phyloP scores from a whole-genome alignment of 2,113 vertebrate genomes.

The Nettapus auritus region DNA sequence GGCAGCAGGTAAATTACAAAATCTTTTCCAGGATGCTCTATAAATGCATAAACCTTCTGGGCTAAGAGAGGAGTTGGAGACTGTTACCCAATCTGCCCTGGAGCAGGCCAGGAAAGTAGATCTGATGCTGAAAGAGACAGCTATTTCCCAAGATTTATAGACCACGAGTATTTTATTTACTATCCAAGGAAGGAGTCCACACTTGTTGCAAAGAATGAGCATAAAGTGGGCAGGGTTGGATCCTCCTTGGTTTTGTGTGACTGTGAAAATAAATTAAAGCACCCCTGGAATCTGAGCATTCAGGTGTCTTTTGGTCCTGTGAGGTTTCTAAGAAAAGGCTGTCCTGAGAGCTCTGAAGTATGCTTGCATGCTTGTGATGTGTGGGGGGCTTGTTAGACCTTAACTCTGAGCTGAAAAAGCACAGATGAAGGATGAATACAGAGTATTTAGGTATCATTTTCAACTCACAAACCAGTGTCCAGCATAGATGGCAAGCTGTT shows the following conservation, averaged over 20 bases:
- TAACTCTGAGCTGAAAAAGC: background rate
- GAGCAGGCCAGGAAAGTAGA: background rate
- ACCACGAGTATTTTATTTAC: constrained; percentile 11
- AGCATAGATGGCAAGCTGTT: background rate
- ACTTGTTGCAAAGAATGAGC: background rate
- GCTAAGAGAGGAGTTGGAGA: background rate
- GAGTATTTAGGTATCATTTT: background rate
- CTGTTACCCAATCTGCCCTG: constrained; percentile 13
- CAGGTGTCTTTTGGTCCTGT: background rate
- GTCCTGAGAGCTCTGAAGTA: background rate
- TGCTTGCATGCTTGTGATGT: background rate
- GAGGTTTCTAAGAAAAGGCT: background rate
- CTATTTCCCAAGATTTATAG: background rate
- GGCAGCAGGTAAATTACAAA: background rate
- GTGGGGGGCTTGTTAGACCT: background rate
- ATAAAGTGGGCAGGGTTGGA: background rate
- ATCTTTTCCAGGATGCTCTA: background rate
- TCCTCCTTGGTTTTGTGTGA: background rate
- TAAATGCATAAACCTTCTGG: background rate
- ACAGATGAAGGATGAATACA: background rate
- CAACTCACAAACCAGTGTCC: background rate
- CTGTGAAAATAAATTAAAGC: background rate
- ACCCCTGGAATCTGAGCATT: background rate
- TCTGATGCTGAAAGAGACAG: constrained; percentile 9
- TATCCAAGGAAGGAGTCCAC: background rate